Evolutionary conservation across 2,888 invertebrate species (phyloP), one percentile per base, ranked within the genome.

Genomic region (Cheiracanthium punctorium): DNA sequence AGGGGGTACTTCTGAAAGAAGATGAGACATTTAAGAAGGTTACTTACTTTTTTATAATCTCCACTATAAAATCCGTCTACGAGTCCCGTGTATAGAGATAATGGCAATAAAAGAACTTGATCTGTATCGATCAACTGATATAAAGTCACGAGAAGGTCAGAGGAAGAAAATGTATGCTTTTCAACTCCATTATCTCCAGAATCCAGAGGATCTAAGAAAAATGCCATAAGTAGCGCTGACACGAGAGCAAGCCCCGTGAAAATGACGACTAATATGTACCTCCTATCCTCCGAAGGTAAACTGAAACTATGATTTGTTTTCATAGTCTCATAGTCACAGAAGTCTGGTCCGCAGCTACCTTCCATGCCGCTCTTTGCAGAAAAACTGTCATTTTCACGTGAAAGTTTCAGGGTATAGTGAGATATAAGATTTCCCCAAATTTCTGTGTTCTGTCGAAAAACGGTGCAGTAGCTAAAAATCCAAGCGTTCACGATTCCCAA

Each of bases 401-500:
- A 88, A 10, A 89, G 88, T 8, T 88, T 88, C 12, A 91, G 89
- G 8, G 91, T 90, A 20, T 89, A 82, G 4, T 97, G 97, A n/a
- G 97, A 97, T 91, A 98, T 95, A 88, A 98, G 94, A 92, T 98
- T 98, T 91, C 98, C 98, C 96, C 97, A 97, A 71, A 98, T 94
- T 93, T 98, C 96, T 90, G 98, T 96, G n/a, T 97, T 96, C 92
- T 98, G 98, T 95, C 98, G 98, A 89, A 98, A 96, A 90, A 98
- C 94, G 94, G 99, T 99, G 95, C 99, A 99, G 94, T 98, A 96
- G 69, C 99, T 99, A 92, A 99, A 99, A 94, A 98, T 98, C 91
- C 97, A 93, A 82, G 98, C 98, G 90, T 98, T 96, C 90, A 98
- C 96, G 28, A 96, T 97, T 91, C 97, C 48, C 5, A 37, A 73